Percentiles rank a stretch among this genome's conserved stretches.
phyloP scores from a whole-genome alignment of 2,888 invertebrate species.

The Osedax frankpressi region DNA sequence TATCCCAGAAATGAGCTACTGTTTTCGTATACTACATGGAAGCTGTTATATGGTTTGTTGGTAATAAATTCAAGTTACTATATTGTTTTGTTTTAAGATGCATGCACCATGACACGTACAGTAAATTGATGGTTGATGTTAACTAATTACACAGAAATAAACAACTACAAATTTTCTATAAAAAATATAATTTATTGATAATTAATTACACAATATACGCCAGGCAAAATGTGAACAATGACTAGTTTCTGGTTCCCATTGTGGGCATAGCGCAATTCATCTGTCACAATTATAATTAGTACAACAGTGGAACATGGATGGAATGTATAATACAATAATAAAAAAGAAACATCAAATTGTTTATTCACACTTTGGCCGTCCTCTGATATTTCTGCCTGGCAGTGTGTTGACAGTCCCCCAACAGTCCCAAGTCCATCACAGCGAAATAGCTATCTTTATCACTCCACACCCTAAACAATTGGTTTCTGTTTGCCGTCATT shows the following conservation, averaged over 20 bases:
- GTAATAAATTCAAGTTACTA: constrained; percentile 8
- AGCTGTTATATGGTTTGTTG: constrained; percentile 12
- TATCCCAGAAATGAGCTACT: constrained; percentile 5
- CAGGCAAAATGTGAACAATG: constrained; percentile 4
- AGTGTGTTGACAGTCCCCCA: not conserved
- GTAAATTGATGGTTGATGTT: not conserved
- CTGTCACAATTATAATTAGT: not conserved
- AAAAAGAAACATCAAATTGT: too few species aligned
- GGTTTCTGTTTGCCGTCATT: not conserved
- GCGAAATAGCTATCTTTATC: not conserved
- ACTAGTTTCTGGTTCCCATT: not conserved
- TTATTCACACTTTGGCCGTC: not conserved
- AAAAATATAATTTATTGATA: constrained; percentile 7
- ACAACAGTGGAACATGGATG: not conserved
- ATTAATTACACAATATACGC: not conserved
- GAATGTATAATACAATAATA: not conserved
- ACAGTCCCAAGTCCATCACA: not conserved
- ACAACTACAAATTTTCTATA: not conserved
- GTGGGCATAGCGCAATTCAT: not conserved
- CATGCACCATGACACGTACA: not conserved
- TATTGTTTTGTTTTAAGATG: not conserved
- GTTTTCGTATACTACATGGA: constrained; percentile 6
- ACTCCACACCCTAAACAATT: not conserved
- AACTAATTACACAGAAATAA: not conserved
- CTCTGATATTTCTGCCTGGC: not conserved